Conservation (phyloP, 2,888 invertebrate species). For the Mactromeris polynyma region DNA sequence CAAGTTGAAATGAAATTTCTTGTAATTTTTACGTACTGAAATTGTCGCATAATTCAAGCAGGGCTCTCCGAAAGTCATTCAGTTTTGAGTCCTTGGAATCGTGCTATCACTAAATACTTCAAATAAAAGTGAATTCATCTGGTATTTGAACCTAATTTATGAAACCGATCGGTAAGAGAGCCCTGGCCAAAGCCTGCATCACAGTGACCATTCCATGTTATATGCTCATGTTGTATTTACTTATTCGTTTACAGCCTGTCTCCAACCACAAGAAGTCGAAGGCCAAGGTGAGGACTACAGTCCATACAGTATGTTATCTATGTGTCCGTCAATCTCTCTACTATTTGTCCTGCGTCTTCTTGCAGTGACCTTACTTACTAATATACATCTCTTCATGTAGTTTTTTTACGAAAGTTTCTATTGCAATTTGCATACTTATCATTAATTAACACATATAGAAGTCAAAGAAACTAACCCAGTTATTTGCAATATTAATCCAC, state of each 20-base stretch:
- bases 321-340: slow-evolving; percentile 35
- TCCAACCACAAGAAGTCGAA: slow-evolving; percentile 66
- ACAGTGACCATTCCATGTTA: background rate
- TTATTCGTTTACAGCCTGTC: slow-evolving; percentile 68
- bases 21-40: no score
- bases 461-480: slow-evolving; percentile 36
- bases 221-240: slow-evolving; percentile 9
- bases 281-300: slow-evolving; percentile 71
- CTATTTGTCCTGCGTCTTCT: background rate
- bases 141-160: no score
- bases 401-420: background rate
- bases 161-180: background rate
- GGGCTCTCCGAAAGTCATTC: no score
- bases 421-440: background rate
- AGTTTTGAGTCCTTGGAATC: no score
- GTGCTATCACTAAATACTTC: no score
- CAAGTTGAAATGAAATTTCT: no score
- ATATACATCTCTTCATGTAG: slow-evolving; percentile 7
- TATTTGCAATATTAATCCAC: background rate
- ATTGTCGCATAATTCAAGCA: no score
- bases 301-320: slow-evolving; percentile 70
- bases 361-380: slow-evolving; percentile 30
- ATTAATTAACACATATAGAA: background rate
- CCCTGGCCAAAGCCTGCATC: background rate
- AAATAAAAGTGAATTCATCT: background rate